A percentile compares a stretch with the other conserved stretches of the same genome.
Conservation (phyloP, 2,888 invertebrate genomes). For the Allacma fusca region DNA sequence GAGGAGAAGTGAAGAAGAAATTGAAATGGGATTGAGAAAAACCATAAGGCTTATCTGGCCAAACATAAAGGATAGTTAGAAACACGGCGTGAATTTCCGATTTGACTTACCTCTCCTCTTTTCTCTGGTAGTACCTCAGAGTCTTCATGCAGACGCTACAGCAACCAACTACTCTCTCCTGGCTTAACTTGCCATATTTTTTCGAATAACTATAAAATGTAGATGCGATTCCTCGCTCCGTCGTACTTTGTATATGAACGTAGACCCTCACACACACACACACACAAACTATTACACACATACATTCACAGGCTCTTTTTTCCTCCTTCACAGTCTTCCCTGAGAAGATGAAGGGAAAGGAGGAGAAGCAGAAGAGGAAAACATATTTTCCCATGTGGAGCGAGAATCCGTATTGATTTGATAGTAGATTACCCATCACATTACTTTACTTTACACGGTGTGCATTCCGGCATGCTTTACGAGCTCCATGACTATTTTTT, state of each 20-base stretch:
- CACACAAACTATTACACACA: background rate
- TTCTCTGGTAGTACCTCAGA: background rate
- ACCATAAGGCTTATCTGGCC: slow-evolving; percentile 16
- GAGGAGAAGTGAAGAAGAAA: slow-evolving; percentile 4
- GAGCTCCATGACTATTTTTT: slow-evolving; percentile 10
- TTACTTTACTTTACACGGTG: slow-evolving; percentile 25
- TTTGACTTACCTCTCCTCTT: background rate
- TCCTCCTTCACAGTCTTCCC: background rate
- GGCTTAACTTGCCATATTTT: slow-evolving; percentile 12
- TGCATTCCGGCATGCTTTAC: slow-evolving; percentile 32
- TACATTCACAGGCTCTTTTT: background rate
- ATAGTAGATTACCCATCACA: slow-evolving; percentile 24
- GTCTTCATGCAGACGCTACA: background rate
- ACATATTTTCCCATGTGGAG: slow-evolving; percentile 16
- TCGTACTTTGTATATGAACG: background rate
- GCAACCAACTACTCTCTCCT: background rate
- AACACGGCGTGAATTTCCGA: slow-evolving; percentile 16
- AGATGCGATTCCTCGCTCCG: background rate
- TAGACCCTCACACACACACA: too few relatives aligned
- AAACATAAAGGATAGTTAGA: slow-evolving; percentile 16
- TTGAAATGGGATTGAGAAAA: slow-evolving; percentile 16
- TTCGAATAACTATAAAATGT: slow-evolving; percentile 12
- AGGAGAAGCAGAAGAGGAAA: background rate
- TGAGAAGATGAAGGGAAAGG: background rate
- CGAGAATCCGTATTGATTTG: slow-evolving; percentile 23